A percentile compares a stretch with the other conserved stretches of the same genome.
Evolutionary conservation across 2,113 vertebrate genomes (phyloP).

Genomic region (Muscicapa adusta): DNA sequence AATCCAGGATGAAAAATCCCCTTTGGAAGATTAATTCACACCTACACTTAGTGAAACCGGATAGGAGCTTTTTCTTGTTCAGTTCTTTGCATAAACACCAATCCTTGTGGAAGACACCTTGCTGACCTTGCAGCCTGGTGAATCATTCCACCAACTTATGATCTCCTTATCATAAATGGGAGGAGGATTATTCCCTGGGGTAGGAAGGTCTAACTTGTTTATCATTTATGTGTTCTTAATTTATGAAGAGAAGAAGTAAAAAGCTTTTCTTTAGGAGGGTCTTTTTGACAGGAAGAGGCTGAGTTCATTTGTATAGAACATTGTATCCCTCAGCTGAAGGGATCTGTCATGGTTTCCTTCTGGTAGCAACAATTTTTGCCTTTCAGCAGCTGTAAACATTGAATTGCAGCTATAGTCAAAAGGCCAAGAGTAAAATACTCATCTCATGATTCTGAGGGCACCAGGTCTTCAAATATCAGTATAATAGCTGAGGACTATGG

Average conservation of each 20-base stretch:
- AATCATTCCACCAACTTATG: not conserved
- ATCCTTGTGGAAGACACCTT: not conserved
- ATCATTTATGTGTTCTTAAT: not conserved
- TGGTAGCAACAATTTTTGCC: not conserved
- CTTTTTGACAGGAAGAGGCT: not conserved
- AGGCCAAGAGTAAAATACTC: not conserved
- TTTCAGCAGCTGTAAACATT: not conserved
- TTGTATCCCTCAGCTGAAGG: not conserved
- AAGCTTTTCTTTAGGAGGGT: not conserved
- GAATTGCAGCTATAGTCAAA: not conserved
- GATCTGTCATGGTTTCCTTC: not conserved
- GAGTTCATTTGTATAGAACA: not conserved
- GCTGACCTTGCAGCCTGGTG: not conserved
- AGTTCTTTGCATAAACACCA: not conserved
- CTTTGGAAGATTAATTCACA: not conserved
- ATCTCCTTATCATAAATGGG: not conserved
- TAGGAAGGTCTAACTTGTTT: not conserved
- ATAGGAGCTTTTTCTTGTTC: not conserved
- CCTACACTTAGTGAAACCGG: not conserved
- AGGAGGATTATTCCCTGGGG: not conserved
- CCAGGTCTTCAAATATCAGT: not conserved
- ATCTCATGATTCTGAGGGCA: not conserved
- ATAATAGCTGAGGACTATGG: not conserved
- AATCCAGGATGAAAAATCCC: not conserved
- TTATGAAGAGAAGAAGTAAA: conserved; percentile 1